A percentile compares a stretch with the other conserved stretches of the same genome.
Conservation (phyloP, 2,888 invertebrate genomes). For the Caenorhabditis plicata region DNA sequence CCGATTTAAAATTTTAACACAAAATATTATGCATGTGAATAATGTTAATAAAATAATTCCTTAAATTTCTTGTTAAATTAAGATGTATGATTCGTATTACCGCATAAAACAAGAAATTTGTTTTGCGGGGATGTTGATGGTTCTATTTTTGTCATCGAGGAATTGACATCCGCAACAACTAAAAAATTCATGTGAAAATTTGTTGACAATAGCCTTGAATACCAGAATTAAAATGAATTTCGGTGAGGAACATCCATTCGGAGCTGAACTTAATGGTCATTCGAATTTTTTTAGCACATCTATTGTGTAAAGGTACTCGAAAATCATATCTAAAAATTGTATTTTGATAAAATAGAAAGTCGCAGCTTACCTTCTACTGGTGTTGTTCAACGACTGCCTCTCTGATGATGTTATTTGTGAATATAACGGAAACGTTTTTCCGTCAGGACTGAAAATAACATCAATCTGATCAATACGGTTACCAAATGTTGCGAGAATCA, state of each 20-base stretch:
- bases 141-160: too few relatives aligned
- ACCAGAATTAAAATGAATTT: constrained; percentile 85
- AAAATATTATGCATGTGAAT: constrained; percentile 12
- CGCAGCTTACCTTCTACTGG: constrained; percentile 24
- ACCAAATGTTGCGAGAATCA: constrained; percentile 82
- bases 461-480: constrained; percentile 79
- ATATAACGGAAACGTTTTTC: constrained; percentile 37
- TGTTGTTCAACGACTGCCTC: constrained; percentile 26
- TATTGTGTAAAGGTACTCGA: constrained; percentile 45
- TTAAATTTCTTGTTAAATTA: neutral
- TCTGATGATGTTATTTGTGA: constrained; percentile 46
- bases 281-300: constrained; percentile 42
- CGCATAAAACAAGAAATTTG: constrained; percentile 9
- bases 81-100: neutral
- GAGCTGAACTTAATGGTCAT: constrained; percentile 74
- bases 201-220: neutral
- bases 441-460: constrained; percentile 50
- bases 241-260: constrained; percentile 86
- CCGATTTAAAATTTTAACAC: constrained; percentile 18
- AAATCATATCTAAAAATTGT: constrained; percentile 34
- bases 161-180: too few relatives aligned
- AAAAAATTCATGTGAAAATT: neutral
- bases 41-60: constrained; percentile 23
- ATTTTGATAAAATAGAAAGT: neutral
- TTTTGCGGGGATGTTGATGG: constrained; percentile 15